These are phyloP conservation scores for Mythimna pallens DNA, from an alignment of 2,888 invertebrate species.

Conservation along the genomic window DNA sequence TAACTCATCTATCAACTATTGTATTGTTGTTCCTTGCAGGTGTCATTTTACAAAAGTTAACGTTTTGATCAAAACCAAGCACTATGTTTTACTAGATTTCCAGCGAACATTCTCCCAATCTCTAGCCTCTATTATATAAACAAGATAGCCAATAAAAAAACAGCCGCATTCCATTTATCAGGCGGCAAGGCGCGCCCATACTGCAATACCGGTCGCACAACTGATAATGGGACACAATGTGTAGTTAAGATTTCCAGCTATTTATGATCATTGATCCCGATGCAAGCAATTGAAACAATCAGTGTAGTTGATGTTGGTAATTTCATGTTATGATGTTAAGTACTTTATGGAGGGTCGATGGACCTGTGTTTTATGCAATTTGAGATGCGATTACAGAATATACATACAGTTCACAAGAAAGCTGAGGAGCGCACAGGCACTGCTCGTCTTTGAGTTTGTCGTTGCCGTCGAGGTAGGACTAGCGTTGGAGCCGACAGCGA, in stretches of 20 bases:
- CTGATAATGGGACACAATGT: conserved; percentile 32
- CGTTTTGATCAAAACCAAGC: neutral
- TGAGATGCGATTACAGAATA: neutral
- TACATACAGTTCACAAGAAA: neutral
- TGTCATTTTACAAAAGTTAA: too few relatives aligned
- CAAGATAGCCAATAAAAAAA: conserved; percentile 45
- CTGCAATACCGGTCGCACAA: conserved; percentile 17
- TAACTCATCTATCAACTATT: too few relatives aligned
- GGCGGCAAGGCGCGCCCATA: conserved; percentile 34
- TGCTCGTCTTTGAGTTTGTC: neutral
- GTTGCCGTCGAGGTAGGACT: neutral
- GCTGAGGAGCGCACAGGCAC: neutral
- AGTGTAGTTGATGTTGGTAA: conserved; percentile 36
- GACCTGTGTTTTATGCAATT: neutral
- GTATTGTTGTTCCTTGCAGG: too few relatives aligned
- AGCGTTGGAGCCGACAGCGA: neutral
- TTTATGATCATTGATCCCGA: conserved; percentile 66
- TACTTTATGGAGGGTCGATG: conserved; percentile 22
- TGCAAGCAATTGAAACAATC: conserved; percentile 78
- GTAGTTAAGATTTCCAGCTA: conserved; percentile 55
- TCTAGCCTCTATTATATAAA: conserved; percentile 39
- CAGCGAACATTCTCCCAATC: conserved; percentile 28
- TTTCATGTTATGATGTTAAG: conserved; percentile 3
- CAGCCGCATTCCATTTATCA: conserved; percentile 41
- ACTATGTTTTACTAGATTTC: neutral